Evolutionary conservation across 2,888 invertebrate species (phyloP).

Genomic region (Eupithecia tripunctaria): DNA sequence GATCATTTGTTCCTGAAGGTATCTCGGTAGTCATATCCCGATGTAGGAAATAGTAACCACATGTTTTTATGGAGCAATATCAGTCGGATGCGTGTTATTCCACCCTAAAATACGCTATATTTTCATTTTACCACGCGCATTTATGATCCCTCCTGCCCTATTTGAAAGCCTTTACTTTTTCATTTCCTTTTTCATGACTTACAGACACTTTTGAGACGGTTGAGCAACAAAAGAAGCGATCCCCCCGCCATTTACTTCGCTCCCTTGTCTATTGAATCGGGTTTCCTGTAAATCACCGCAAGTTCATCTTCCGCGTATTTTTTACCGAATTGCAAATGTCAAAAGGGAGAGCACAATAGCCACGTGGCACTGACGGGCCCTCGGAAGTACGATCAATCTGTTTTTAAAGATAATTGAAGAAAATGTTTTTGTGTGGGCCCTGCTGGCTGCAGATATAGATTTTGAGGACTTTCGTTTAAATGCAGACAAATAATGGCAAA

Average conservation of each 20-base stretch:
- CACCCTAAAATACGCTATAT: constrained; percentile 6
- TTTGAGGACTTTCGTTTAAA: not conserved
- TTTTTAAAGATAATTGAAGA: constrained; percentile 50
- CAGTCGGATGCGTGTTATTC: constrained; percentile 14
- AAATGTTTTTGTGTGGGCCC: constrained; percentile 36
- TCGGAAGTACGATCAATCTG: constrained; percentile 54
- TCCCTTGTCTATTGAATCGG: constrained; percentile 44
- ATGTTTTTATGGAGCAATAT: constrained; percentile 16
- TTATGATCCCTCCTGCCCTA: constrained; percentile 7
- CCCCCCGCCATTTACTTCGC: constrained; percentile 29
- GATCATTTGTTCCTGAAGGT: not conserved
- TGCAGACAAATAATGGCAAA: not conserved
- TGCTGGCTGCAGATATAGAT: not conserved
- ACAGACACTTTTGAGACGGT: constrained; percentile 28
- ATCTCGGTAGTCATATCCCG: not conserved
- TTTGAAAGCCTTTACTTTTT: constrained; percentile 17
- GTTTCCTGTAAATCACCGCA: constrained; percentile 41
- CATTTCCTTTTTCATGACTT: constrained; percentile 29
- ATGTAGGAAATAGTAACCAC: not conserved
- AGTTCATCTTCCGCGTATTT: constrained; percentile 39
- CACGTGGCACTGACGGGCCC: constrained; percentile 46
- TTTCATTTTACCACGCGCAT: constrained; percentile 6
- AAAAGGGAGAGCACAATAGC: constrained; percentile 54
- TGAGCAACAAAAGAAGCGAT: constrained; percentile 35
- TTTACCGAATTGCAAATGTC: constrained; percentile 57